Evolutionary conservation across 2,888 invertebrate species (phyloP), one percentile per base, ranked within the genome.

Genomic region (Tridacna crocea): DNA sequence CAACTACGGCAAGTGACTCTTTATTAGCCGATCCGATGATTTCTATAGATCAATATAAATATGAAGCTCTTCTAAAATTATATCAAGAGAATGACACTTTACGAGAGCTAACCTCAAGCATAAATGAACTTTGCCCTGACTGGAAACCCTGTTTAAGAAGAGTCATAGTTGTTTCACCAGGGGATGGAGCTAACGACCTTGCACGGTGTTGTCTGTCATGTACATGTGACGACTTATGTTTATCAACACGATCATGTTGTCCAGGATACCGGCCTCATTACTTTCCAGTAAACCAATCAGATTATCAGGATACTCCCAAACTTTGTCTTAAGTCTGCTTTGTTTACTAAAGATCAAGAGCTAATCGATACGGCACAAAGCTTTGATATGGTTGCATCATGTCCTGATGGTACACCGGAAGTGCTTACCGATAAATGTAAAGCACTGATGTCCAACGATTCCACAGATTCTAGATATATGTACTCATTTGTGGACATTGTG

Each of bases 101-200:
- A n/a, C n/a, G n/a, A n/a, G n/a, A n/a, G n/a, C n/a, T n/a, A n/a
- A n/a, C n/a, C n/a, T n/a, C n/a, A n/a, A n/a, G 26, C 26, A n/a
- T 63, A 63, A 24, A 24, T 11, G 63, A 22, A 6, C 22, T 63
- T 11, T 63, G 63, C 26, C 63, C 63, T 4, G 63, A 26, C 4
- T 63, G 63, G 63, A n/a, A 26, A 63, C 63, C 63, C 8, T 63
- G 63, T 63, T 11, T 26, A n/a, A n/a, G n/a, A n/a, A n/a, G n/a
- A n/a, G n/a, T n/a, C n/a, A n/a, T n/a, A n/a, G n/a, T n/a, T n/a
- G n/a, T n/a, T n/a, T n/a, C n/a, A n/a, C n/a, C n/a, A n/a, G n/a
- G n/a, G n/a, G n/a, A n/a, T n/a, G n/a, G n/a, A n/a, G n/a, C n/a
- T n/a, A n/a, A n/a, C n/a, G n/a, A n/a, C n/a, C n/a, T n/a, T n/a